These are phyloP conservation scores for Phyto melanocephala DNA, from an alignment of 2,888 invertebrate genomes.

Conservation along the genomic window DNA sequence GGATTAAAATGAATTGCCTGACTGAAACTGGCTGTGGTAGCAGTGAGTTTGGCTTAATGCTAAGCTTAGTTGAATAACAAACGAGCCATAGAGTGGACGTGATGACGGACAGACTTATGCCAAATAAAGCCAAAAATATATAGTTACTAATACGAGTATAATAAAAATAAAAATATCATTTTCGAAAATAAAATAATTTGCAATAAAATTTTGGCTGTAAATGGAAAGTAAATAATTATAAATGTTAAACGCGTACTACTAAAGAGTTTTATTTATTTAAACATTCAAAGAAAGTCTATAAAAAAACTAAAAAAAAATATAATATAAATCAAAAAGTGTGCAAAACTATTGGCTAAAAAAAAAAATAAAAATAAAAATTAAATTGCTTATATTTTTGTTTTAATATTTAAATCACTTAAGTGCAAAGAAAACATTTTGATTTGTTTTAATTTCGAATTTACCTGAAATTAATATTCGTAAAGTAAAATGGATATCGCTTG, in stretches of 20 bases:
- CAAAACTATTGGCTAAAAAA: constrained; percentile 17
- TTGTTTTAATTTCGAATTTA: background rate
- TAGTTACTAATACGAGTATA: background rate
- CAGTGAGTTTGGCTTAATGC: constrained; percentile 10
- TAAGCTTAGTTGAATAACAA: constrained; percentile 60
- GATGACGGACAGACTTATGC: constrained; percentile 42
- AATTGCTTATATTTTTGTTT: background rate
- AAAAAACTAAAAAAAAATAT: constrained; percentile 8
- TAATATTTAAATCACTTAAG: background rate
- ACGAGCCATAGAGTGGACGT: constrained; percentile 62
- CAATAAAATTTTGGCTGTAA: constrained; percentile 8
- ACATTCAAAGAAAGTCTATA: constrained; percentile 51
- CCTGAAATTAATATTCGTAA: background rate
- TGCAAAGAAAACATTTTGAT: background rate
- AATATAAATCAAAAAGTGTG: constrained; percentile 12
- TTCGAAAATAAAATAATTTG: constrained; percentile 8
- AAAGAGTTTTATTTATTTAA: constrained; percentile 37
- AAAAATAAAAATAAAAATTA: constrained; percentile 3
- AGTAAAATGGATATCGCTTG: constrained; percentile 76
- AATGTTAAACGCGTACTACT: constrained; percentile 30
- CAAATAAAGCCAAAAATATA: background rate
- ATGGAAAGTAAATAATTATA: constrained; percentile 6
- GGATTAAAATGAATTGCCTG: constrained; percentile 24
- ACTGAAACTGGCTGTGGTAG: constrained; percentile 50
- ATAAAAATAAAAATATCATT: constrained; percentile 16